Evolutionary conservation across 2,888 invertebrate species (phyloP), one percentile per base, ranked within the genome.

Genomic region (Fissipunctia ypsillon): DNA sequence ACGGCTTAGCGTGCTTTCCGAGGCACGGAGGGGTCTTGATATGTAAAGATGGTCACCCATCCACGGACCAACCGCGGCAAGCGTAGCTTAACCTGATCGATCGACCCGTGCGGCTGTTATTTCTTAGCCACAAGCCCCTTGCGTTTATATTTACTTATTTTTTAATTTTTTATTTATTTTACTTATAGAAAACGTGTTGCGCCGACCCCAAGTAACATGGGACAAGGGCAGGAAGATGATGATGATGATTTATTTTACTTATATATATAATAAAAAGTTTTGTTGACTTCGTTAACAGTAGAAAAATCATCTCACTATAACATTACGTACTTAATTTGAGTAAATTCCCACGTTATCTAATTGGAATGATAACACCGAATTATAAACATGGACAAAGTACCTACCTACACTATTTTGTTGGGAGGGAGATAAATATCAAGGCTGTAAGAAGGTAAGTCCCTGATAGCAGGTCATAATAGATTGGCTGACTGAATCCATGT

Each of bases 321-420:
- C 14, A 45, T 45, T 50, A 63, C 38, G 54, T 45, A 56, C 3
- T 60, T 66, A 60, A 60, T 54, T 65, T 61, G 35, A 67, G 63
- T 70, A 65, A 50, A 57, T 65, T 65, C 65, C 28, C 48, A 69
- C 52, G 56, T 73, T 70, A 74, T 80, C 19, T 75, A 75, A 56
- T 52, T 61, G 10, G 1, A 59, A 41, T 31, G 56, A 79, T 79
- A 63, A 73, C 22, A 50, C 22, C 5, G 14, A 54, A 64, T 78
- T n/a, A 31, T 1, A 78, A 54, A 38, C 12, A 69, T 69, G 14
- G n/a, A 25, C 31, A 61, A 77, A 31, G 16, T 56, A 54, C 22
- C 19, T 56, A 54, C 22, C 19, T 64, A 54, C 35, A 45, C 10
- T 69, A 61, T 31, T 75, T 76, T 70, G 28, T 69, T 59, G 19